Percentiles rank a stretch among this genome's conserved stretches.
Conservation (phyloP, 2,113 vertebrate genomes). For the Archocentrus centrarchus region DNA sequence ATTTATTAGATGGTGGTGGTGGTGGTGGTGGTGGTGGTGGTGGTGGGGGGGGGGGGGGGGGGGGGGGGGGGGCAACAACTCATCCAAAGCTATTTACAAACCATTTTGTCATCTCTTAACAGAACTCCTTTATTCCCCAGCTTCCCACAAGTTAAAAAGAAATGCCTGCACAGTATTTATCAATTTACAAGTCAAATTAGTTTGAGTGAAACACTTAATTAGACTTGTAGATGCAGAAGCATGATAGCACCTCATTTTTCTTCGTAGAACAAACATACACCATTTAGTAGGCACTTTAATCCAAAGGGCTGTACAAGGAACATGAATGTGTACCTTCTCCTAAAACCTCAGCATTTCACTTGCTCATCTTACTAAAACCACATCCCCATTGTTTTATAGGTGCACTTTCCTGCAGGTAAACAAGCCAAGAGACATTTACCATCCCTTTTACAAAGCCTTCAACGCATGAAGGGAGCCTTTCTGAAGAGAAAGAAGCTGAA, state of each 20-base stretch:
- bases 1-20: slow-evolving; percentile 27
- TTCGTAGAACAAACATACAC: slow-evolving; percentile 33
- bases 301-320: slow-evolving; percentile 2
- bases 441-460: slow-evolving; percentile 34
- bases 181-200: slow-evolving; percentile 71
- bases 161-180: slow-evolving; percentile 38
- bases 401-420: slow-evolving; percentile 54
- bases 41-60: no score
- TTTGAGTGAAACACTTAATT: slow-evolving; percentile 61
- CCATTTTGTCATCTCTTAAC: slow-evolving; percentile 22
- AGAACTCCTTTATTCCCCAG: neutral
- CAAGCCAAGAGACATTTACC: slow-evolving; percentile 49
- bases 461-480: slow-evolving; percentile 29
- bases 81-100: slow-evolving; percentile 30
- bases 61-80: neutral
- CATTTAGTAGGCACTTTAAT: slow-evolving; percentile 38
- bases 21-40: no score
- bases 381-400: slow-evolving; percentile 49
- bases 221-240: slow-evolving; percentile 68
- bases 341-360: slow-evolving; percentile 15
- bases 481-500: slow-evolving; percentile 44
- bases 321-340: slow-evolving; percentile 21
- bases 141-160: slow-evolving; percentile 31
- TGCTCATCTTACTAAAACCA: slow-evolving; percentile 38
- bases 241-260: slow-evolving; percentile 53